Conservation (phyloP, 2,888 invertebrate species). For the Pachycephus smyrnensis region DNA sequence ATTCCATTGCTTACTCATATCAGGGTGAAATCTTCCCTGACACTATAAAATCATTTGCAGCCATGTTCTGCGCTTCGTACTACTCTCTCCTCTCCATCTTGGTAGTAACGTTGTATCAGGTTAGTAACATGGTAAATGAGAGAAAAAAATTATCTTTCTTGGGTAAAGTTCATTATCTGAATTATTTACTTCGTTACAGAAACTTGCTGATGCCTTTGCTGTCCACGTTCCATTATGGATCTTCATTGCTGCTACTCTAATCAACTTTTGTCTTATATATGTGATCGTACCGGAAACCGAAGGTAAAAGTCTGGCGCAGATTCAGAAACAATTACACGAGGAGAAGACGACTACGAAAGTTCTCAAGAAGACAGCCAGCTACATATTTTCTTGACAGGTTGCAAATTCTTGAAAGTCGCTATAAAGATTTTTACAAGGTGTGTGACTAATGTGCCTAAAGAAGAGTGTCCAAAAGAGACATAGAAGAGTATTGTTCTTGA, state of each 20-base stretch:
- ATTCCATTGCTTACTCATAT: conserved; percentile 61
- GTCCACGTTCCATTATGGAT: conserved; percentile 54
- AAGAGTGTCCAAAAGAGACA: not conserved
- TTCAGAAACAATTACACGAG: conserved; percentile 52
- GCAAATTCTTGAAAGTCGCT: not conserved
- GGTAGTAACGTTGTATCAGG: conserved; percentile 62
- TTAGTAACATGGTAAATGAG: conserved; percentile 20
- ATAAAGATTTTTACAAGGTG: not conserved
- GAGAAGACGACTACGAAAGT: conserved; percentile 19
- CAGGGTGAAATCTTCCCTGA: conserved; percentile 61
- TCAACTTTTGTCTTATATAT: conserved; percentile 58
- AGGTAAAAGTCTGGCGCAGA: conserved; percentile 61
- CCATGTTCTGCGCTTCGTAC: conserved; percentile 56
- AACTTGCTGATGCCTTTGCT: conserved; percentile 50
- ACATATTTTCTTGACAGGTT: conserved; percentile 2
- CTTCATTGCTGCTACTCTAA: conserved; percentile 52
- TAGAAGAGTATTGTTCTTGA: not conserved
- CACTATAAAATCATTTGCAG: conserved; percentile 60
- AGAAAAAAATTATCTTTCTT: not conserved
- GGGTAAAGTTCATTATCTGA: not conserved
- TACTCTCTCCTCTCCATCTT: conserved; percentile 54
- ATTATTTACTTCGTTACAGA: conserved; percentile 35
- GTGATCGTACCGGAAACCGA: conserved; percentile 63
- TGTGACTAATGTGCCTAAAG: not conserved
- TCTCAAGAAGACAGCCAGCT: conserved; percentile 15